These are phyloP conservation scores for Atta texana DNA, from an alignment of 1,140 invertebrate species.

Conservation along the genomic window DNA sequence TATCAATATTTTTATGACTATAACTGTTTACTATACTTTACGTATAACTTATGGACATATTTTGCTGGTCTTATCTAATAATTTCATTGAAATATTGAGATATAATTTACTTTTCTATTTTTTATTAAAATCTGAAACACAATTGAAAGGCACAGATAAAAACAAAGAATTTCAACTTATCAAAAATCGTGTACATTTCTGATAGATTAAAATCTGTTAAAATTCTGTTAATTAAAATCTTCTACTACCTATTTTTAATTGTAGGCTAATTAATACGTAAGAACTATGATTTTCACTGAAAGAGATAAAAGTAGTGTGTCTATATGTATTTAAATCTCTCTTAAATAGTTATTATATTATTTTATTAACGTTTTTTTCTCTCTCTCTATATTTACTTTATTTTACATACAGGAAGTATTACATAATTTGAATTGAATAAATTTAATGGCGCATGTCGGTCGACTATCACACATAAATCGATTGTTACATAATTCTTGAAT, in stretches of 20 bases:
- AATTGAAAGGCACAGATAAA: too few relatives aligned
- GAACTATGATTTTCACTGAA: not conserved
- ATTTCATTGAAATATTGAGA: not conserved
- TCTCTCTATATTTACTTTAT: not conserved
- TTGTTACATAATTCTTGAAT: constrained; percentile 7
- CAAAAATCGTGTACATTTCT: too few relatives aligned
- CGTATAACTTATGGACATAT: not conserved
- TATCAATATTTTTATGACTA: not conserved
- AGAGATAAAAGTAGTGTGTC: not conserved
- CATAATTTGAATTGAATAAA: constrained; percentile 1
- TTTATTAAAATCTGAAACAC: not conserved
- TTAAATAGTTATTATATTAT: not conserved
- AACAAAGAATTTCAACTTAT: too few relatives aligned
- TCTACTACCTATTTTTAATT: too few relatives aligned
- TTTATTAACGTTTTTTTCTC: not conserved
- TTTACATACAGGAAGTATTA: not conserved
- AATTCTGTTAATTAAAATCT: too few relatives aligned
- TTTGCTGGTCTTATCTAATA: not conserved
- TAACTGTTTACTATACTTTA: too few relatives aligned
- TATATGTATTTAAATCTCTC: not conserved
- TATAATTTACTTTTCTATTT: not conserved
- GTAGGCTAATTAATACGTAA: not conserved
- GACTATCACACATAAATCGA: not conserved
- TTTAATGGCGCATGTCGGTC: not conserved
- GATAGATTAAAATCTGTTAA: too few relatives aligned